A percentile compares a stretch with the other conserved stretches of the same genome.
Conservation (phyloP, 1,140 invertebrate genomes). For the silkworm (Bombyx mori) region DNA sequence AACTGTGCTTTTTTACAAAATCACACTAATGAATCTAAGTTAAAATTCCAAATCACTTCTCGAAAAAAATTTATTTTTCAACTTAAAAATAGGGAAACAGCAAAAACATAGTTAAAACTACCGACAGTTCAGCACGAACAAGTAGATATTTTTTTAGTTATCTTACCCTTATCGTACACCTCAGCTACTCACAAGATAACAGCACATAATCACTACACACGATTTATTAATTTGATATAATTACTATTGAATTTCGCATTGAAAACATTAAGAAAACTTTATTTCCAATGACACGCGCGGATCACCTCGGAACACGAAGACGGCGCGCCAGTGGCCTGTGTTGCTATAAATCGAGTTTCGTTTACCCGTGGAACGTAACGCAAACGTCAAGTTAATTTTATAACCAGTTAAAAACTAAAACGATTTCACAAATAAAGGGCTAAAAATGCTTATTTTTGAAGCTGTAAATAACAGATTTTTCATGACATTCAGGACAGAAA, state of each 20-base stretch:
- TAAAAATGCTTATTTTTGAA: constrained; percentile 3
- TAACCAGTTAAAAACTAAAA: not conserved
- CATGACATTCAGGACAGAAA: constrained; percentile 25
- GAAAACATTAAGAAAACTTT: constrained; percentile 51
- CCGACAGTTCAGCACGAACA: constrained; percentile 25
- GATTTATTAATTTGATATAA: constrained; percentile 35
- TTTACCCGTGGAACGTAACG: constrained; percentile 20
- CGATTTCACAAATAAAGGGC: not conserved
- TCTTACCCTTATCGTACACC: constrained; percentile 61
- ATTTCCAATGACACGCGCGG: constrained; percentile 43
- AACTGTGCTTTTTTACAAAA: too few species aligned
- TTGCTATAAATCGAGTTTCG: constrained; percentile 31
- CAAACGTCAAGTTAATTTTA: not conserved
- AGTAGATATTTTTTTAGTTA: constrained; percentile 24
- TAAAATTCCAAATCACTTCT: too few species aligned
- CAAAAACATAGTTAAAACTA: too few species aligned
- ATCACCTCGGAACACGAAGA: constrained; percentile 34
- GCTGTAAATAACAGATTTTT: constrained; percentile 9
- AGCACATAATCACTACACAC: constrained; percentile 64
- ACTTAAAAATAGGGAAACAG: too few species aligned
- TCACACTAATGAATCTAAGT: too few species aligned
- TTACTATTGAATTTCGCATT: constrained; percentile 34
- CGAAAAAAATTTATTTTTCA: too few species aligned
- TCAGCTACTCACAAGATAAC: constrained; percentile 42
- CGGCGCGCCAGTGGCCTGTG: constrained; percentile 45